These are phyloP conservation scores for Cynopterus brachyotis DNA, from an alignment of 2,113 vertebrate species.

Conservation along the genomic window DNA sequence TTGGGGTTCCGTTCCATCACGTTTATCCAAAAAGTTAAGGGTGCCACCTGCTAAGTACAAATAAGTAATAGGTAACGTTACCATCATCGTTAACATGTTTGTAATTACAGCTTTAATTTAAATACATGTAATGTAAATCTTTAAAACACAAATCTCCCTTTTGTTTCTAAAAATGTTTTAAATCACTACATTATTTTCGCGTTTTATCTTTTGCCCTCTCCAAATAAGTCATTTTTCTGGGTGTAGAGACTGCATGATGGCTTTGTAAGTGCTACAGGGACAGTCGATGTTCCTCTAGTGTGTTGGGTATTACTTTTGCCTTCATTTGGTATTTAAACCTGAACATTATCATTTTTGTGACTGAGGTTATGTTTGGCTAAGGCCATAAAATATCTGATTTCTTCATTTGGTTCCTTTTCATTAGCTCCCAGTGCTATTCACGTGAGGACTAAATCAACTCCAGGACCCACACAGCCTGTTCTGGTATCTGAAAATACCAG, in stretches of 20 bases:
- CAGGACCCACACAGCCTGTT: background rate
- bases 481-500: background rate
- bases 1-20: background rate
- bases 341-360: background rate
- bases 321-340: background rate
- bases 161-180: constrained; percentile 19
- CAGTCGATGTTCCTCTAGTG: background rate
- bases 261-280: background rate
- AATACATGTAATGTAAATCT: background rate
- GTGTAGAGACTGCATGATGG: background rate
- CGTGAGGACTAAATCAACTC: background rate
- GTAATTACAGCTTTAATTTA: background rate
- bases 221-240: background rate
- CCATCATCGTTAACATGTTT: background rate
- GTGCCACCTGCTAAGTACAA: background rate
- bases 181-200: background rate
- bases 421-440: background rate
- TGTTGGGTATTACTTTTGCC: background rate
- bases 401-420: background rate
- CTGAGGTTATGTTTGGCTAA: background rate
- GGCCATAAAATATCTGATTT: background rate
- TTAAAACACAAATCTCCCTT: background rate
- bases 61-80: background rate
- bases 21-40: background rate
- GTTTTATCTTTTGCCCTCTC: background rate